Conservation (phyloP, 2,113 vertebrate species). For the Dicentrarchus labrax region DNA sequence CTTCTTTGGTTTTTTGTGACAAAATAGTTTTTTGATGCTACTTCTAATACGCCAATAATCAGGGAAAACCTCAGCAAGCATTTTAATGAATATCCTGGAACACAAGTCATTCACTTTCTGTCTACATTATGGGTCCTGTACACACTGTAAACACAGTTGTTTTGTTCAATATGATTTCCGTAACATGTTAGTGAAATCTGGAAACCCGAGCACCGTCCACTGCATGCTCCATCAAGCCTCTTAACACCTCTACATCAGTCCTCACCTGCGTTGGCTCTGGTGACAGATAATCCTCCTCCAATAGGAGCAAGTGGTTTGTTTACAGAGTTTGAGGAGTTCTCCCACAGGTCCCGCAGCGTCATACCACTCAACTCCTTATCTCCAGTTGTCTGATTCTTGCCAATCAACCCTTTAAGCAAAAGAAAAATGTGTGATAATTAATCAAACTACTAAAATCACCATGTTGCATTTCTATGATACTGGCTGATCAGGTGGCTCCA, state of each 20-base stretch:
- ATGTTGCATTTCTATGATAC: not conserved
- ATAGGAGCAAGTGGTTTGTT: slow-evolving; percentile 82
- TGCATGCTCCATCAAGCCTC: slow-evolving; percentile 15
- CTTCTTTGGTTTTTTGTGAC: not conserved
- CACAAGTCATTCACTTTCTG: not conserved
- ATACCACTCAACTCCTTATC: slow-evolving; percentile 83
- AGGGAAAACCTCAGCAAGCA: not conserved
- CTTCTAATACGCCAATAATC: not conserved
- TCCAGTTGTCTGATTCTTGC: slow-evolving; percentile 86
- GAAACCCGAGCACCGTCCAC: not conserved
- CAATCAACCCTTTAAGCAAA: slow-evolving; percentile 89
- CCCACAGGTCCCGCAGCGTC: slow-evolving; percentile 86
- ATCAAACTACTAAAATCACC: not conserved
- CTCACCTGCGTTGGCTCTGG: slow-evolving; percentile 82
- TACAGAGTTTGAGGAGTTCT: slow-evolving; percentile 81
- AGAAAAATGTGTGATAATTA: not conserved
- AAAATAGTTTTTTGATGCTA: not conserved
- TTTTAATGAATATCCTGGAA: not conserved
- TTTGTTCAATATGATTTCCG: not conserved
- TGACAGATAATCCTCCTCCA: slow-evolving; percentile 86
- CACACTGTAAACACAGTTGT: not conserved
- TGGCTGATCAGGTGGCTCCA: not conserved
- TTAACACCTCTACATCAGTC: slow-evolving; percentile 20
- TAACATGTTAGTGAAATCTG: not conserved
- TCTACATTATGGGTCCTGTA: not conserved